Evolutionary conservation across 2,113 vertebrate genomes (phyloP).

Genomic region (Melospiza melodia): DNA sequence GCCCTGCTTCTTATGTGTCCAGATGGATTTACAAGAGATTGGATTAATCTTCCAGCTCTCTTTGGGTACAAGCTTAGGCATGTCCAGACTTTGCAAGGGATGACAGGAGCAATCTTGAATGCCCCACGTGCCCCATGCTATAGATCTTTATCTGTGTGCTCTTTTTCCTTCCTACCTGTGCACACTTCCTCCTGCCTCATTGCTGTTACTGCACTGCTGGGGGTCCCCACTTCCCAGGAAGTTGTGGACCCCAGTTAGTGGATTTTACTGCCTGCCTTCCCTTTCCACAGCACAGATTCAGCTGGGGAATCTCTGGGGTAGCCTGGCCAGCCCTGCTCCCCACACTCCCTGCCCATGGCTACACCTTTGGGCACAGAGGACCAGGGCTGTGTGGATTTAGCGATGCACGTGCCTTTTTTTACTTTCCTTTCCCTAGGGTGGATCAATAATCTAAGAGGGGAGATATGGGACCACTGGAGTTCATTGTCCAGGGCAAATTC

Average conservation of each 20-base stretch:
- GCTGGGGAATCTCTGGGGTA: not conserved
- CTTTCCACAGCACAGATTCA: not conserved
- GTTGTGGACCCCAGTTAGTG: not conserved
- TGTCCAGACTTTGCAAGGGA: not conserved
- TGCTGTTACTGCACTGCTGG: not conserved
- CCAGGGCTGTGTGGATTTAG: not conserved
- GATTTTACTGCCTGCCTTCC: not conserved
- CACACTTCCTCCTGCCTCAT: not conserved
- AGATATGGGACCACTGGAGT: not conserved
- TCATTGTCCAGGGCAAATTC: not conserved
- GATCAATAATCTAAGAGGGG: not conserved
- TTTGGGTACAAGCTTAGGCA: not conserved
- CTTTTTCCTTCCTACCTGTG: not conserved
- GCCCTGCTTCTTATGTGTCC: not conserved
- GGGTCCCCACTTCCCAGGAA: not conserved
- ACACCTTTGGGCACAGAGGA: not conserved
- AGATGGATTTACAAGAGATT: not conserved
- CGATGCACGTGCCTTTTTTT: fast-evolving
- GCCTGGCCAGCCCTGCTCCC: not conserved
- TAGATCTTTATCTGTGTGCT: not conserved
- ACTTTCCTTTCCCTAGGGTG: not conserved
- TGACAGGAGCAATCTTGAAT: not conserved
- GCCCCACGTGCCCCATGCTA: not conserved
- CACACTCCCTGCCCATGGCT: fast-evolving
- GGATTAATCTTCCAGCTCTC: not conserved